These are phyloP conservation scores for Stramonita haemastoma DNA, from an alignment of 2,888 invertebrate genomes.

Conservation along the genomic window DNA sequence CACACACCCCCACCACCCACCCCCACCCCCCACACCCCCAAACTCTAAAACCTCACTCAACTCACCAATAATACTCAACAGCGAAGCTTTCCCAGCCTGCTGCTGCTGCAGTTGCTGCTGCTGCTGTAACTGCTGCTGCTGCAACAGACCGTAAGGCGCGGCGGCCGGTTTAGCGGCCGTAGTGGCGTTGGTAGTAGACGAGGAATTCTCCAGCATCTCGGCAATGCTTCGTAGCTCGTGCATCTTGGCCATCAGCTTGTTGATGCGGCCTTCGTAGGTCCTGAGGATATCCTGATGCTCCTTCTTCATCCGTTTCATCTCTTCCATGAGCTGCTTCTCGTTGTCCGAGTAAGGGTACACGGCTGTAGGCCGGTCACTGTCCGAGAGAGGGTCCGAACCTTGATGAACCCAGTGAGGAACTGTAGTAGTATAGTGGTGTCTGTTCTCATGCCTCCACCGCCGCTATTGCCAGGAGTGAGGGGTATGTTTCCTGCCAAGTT, in stretches of 20 bases:
- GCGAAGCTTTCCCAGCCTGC: slow-evolving; percentile 56
- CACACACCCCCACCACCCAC: not conserved
- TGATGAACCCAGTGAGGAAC: not conserved
- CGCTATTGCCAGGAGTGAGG: no score
- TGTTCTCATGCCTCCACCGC: not conserved
- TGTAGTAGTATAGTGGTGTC: not conserved
- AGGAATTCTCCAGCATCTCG: slow-evolving; percentile 72
- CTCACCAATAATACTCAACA: slow-evolving; percentile 64
- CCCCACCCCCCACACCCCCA: not conserved
- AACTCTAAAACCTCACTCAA: not conserved
- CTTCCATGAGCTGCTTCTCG: slow-evolving; percentile 74
- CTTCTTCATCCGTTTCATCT: slow-evolving; percentile 73
- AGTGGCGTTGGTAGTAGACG: slow-evolving; percentile 43
- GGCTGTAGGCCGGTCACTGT: not conserved
- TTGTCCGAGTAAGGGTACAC: slow-evolving; percentile 72
- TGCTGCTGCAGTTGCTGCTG: no score
- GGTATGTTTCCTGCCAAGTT: no score
- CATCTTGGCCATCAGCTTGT: slow-evolving; percentile 73
- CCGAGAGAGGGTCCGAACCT: not conserved
- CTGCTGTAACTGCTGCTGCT: no score
- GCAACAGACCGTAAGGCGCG: slow-evolving; percentile 66
- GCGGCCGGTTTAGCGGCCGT: slow-evolving; percentile 55
- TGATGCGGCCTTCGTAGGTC: slow-evolving; percentile 72
- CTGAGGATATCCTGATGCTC: slow-evolving; percentile 71
- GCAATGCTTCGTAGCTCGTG: slow-evolving; percentile 71